Evolutionary conservation across 2,888 invertebrate genomes (phyloP).

Genomic region (Myathropa florea): DNA sequence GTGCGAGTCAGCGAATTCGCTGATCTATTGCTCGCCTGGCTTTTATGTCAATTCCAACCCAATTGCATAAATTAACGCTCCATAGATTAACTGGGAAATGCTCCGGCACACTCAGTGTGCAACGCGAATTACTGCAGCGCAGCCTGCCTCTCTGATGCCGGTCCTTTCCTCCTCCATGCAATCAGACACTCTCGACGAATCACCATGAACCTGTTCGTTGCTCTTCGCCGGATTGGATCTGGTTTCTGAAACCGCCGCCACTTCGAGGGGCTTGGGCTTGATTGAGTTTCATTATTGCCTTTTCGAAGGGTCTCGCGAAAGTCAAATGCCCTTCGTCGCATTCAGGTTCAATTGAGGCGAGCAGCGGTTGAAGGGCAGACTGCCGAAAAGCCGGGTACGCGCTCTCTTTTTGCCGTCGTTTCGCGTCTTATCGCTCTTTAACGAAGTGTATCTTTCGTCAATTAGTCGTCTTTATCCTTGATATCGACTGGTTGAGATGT

Average conservation of each 20-base stretch:
- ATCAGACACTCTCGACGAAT: slow-evolving; percentile 16
- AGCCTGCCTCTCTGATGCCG: too few relatives aligned
- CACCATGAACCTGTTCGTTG: slow-evolving; percentile 41
- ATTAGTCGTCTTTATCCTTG: slow-evolving; percentile 64
- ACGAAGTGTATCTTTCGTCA: slow-evolving; percentile 55
- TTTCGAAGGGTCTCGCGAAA: slow-evolving; percentile 35
- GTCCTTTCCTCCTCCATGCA: background rate
- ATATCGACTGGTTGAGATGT: slow-evolving; percentile 3
- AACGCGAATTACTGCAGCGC: too few relatives aligned
- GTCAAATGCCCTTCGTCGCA: slow-evolving; percentile 50
- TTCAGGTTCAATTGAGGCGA: slow-evolving; percentile 25
- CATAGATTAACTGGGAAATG: background rate
- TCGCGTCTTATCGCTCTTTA: slow-evolving; percentile 41
- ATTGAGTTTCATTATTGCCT: slow-evolving; percentile 37
- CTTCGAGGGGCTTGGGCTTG: slow-evolving; percentile 5
- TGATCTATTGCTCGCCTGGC: background rate
- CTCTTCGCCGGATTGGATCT: background rate
- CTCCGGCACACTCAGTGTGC: background rate
- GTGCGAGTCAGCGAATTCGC: background rate
- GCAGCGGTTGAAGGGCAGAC: slow-evolving; percentile 43
- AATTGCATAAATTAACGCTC: background rate
- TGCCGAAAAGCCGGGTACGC: slow-evolving; percentile 17
- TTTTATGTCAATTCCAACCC: background rate
- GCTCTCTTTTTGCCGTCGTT: background rate
- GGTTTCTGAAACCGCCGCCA: background rate